phyloP scores from a whole-genome alignment of 2,888 invertebrate genomes.

The Platycnemis pennipes region DNA sequence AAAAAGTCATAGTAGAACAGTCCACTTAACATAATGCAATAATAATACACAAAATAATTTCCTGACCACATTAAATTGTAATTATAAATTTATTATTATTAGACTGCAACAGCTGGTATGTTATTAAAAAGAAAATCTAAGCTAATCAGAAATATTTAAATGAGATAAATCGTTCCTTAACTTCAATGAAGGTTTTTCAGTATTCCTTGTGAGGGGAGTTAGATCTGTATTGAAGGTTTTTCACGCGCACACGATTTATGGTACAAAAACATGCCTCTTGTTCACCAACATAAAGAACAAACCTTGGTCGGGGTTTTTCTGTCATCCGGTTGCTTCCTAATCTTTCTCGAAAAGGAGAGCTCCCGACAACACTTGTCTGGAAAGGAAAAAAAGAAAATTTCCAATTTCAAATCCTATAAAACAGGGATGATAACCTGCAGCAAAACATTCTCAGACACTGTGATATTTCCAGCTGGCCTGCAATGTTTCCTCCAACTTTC shows the following conservation, averaged over 20 bases:
- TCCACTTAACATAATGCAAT: too few species aligned
- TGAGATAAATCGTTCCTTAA: too few species aligned
- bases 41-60: too few species aligned
- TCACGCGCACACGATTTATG: background rate
- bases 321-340: slow-evolving; percentile 93
- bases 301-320: slow-evolving; percentile 91
- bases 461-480: background rate
- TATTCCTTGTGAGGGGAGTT: background rate
- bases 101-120: background rate
- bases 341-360: slow-evolving; percentile 93
- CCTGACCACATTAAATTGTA: background rate
- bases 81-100: background rate
- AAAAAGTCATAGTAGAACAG: too few species aligned
- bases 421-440: slow-evolving; percentile 74
- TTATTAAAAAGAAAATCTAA: too few species aligned
- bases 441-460: background rate
- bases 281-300: slow-evolving; percentile 78
- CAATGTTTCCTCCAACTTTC: background rate
- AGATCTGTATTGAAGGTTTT: background rate
- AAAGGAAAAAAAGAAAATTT: slow-evolving; percentile 74
- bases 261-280: background rate
- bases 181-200: too few species aligned
- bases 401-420: slow-evolving; percentile 80
- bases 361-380: slow-evolving; percentile 83
- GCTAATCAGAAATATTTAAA: too few species aligned